Percentiles rank a stretch among this genome's conserved stretches.
These are phyloP conservation scores for Coregonus ussuriensis DNA, from an alignment of 2,797 vertebrate species.

Conservation along the genomic window DNA sequence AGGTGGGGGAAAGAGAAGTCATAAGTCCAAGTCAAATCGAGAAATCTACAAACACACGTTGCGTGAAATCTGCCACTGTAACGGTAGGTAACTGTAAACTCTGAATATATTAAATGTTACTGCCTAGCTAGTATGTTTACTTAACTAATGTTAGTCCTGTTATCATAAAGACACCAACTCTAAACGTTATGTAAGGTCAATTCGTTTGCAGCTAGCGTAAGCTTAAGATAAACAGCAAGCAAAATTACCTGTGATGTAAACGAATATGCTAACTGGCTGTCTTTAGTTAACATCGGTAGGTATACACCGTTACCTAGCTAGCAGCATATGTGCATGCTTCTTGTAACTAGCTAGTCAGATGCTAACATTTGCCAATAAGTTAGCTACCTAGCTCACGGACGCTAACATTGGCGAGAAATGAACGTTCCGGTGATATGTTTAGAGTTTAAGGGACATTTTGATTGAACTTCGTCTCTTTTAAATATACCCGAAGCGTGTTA, in stretches of 20 bases:
- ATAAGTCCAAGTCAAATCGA: not conserved
- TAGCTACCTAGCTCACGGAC: not conserved
- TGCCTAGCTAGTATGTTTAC: not conserved
- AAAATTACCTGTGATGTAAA: no score
- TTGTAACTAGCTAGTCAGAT: not conserved
- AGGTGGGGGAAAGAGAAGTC: not conserved
- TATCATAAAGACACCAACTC: not conserved
- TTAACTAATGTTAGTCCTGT: not conserved
- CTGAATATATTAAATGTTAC: not conserved
- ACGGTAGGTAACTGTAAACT: not conserved
- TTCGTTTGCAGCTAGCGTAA: not conserved
- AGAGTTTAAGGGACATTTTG: no score
- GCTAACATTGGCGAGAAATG: not conserved
- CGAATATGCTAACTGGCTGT: no score
- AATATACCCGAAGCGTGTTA: not conserved
- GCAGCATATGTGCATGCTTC: not conserved
- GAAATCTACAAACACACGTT: not conserved
- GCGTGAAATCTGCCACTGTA: not conserved
- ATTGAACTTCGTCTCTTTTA: not conserved
- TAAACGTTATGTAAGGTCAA: not conserved
- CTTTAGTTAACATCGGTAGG: not conserved
- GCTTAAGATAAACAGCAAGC: not conserved
- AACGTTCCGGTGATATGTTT: not conserved
- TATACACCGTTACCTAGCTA: not conserved
- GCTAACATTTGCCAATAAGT: not conserved